Evolutionary conservation across 2,797 vertebrate species (phyloP), one percentile per base, ranked within the genome.

Genomic region (Poecilia picta): DNA sequence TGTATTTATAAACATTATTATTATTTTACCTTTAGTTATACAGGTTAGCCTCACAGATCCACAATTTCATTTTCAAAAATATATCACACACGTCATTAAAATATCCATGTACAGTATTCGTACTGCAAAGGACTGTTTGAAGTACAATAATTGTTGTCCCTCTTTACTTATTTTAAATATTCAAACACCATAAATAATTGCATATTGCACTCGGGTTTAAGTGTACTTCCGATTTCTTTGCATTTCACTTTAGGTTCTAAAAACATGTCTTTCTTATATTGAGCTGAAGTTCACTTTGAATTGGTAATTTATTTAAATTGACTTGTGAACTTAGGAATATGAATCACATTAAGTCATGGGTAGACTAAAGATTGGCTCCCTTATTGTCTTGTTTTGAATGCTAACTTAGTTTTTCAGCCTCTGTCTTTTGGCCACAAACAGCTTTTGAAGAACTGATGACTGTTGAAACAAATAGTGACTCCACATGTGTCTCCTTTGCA

Each of bases 321-420:
- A 72, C 71, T 53, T 15, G 20, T 7, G 28, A 72, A 45, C 25
- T 11, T 41, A 13, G 33, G 49, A 74, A 57, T 41, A 23, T 41
- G 33, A 8, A 53, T 41, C 13, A 16, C 11, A 12, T 25, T 10
- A 15, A 39, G 23, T 74, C 36, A 15, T 18, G 51, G 51, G 49
- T 39, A 39, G 33, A 25, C 31, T 39, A 2, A 39, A 53, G 20
- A 3, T 39, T 55, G 47, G 6, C 49, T 57, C 73, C 51, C 51
- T 74, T 74, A 41, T 74, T 74, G 39, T 43, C 62, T 43, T 74
- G 25, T 74, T 55, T 62, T 75, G 41, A 75, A 59, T 64, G 28
- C 28, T n/a, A 66, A 76, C 46, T 76, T 66, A 5, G 10, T 49
- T 70, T 76, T 77, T 68, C 23, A 70, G 62, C 46, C 47, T 70